phyloP scores from a whole-genome alignment of 2,113 vertebrate species.

The Herpetotheres cachinnans region DNA sequence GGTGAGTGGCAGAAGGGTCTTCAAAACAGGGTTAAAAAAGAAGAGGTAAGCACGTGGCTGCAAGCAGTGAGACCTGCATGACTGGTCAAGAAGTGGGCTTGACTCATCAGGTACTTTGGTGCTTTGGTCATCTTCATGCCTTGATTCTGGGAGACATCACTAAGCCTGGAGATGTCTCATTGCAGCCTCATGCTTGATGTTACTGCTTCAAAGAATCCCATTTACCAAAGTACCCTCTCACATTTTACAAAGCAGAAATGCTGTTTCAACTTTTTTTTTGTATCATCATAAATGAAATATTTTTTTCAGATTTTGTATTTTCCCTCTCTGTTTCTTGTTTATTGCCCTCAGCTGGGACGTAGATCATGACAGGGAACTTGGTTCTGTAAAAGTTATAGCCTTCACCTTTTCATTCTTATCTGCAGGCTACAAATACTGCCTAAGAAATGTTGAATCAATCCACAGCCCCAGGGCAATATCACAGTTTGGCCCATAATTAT shows the following conservation, averaged over 20 bases:
- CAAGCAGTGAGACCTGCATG: not conserved
- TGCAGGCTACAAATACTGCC: not conserved
- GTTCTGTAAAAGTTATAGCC: not conserved
- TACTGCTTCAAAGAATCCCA: not conserved
- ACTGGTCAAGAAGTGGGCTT: not conserved
- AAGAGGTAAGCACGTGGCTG: not conserved
- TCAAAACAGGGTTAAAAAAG: not conserved
- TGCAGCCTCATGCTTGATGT: not conserved
- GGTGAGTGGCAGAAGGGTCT: not conserved
- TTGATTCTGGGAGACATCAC: not conserved
- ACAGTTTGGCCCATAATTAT: not conserved
- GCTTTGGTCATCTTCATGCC: not conserved
- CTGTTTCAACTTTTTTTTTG: not conserved
- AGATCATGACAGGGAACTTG: not conserved
- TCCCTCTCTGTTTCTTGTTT: not conserved
- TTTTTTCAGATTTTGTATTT: not conserved
- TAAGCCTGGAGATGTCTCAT: not conserved
- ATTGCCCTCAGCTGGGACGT: not conserved
- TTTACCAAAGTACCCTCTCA: not conserved
- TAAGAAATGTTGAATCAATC: not conserved
- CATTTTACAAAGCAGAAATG: not conserved
- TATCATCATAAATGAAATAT: not conserved
- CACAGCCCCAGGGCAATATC: not conserved
- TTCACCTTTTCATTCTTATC: not conserved
- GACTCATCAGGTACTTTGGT: not conserved